phyloP scores from a whole-genome alignment of 2,113 vertebrate species.

The Hippocampus guttulatus region DNA sequence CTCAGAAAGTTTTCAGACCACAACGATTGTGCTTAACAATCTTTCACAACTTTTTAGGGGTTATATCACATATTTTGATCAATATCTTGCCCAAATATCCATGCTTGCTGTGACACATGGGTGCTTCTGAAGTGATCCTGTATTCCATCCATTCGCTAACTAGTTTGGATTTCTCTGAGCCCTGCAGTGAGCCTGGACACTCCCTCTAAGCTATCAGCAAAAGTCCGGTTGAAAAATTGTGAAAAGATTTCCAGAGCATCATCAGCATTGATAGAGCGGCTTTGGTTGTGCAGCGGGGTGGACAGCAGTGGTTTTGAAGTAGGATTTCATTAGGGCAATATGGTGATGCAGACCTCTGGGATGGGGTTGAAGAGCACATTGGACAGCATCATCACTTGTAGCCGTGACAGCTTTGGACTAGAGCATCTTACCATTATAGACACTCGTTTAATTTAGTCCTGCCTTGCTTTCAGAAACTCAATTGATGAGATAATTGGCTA shows the following conservation, averaged over 20 bases:
- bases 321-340: slow-evolving; percentile 41
- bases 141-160: too few species aligned
- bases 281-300: slow-evolving; percentile 24
- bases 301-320: slow-evolving; percentile 37
- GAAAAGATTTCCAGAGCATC: slow-evolving; percentile 28
- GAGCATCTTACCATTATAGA: slow-evolving; percentile 48
- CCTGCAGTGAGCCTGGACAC: neutral
- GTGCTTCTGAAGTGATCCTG: neutral
- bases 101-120: neutral
- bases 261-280: slow-evolving; percentile 20
- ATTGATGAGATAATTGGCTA: slow-evolving; percentile 71
- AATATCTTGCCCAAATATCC: neutral
- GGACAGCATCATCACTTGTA: slow-evolving; percentile 41
- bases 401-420: slow-evolving; percentile 59
- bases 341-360: slow-evolving; percentile 41
- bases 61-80: neutral
- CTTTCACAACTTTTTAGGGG: neutral
- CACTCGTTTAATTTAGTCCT: slow-evolving; percentile 61
- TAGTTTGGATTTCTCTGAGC: neutral
- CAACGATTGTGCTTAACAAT: too few species aligned
- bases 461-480: slow-evolving; percentile 59
- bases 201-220: slow-evolving; percentile 6
- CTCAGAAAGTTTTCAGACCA: neutral
- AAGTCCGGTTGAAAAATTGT: slow-evolving; percentile 19
- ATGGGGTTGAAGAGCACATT: slow-evolving; percentile 26